Conservation (phyloP, 2,113 vertebrate species). For the Hassar affinis region DNA sequence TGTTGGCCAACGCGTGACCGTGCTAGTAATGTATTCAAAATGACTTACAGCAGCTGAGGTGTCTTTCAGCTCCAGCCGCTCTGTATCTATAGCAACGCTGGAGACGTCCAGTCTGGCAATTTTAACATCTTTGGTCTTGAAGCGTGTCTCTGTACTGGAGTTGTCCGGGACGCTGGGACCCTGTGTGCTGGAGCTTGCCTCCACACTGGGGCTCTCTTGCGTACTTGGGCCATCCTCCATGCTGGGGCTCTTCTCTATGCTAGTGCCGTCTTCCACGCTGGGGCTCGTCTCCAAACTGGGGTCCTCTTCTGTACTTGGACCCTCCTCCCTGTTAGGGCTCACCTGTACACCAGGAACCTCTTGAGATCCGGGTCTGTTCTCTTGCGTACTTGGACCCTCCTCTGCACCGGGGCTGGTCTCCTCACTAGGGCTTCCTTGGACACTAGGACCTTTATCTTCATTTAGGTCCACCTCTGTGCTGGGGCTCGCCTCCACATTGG, state of each 20-base stretch:
- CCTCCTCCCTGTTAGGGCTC: not conserved
- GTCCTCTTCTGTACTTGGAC: not conserved
- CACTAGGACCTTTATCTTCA: slow-evolving; percentile 15
- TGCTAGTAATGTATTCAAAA: not conserved
- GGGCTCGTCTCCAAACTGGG: not conserved
- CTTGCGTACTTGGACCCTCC: not conserved
- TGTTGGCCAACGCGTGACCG: not conserved
- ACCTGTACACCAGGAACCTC: slow-evolving; percentile 29
- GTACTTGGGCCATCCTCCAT: not conserved
- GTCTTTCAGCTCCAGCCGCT: slow-evolving; percentile 85
- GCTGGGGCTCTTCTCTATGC: slow-evolving; percentile 15
- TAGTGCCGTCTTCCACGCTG: slow-evolving; percentile 44
- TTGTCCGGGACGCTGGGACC: not conserved
- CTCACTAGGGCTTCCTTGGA: not conserved
- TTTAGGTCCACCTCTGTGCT: slow-evolving; percentile 47
- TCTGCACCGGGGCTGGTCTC: not conserved
- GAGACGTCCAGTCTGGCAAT: slow-evolving; percentile 92
- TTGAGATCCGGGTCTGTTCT: slow-evolving; percentile 31
- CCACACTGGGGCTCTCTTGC: slow-evolving; percentile 40
- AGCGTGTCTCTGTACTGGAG: slow-evolving; percentile 38
- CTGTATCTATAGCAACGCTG: slow-evolving; percentile 90
- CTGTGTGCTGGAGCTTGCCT: slow-evolving; percentile 43
- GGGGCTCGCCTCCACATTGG: not conserved
- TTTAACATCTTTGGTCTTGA: slow-evolving; percentile 79
- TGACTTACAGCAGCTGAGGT: slow-evolving; percentile 61